Evolutionary conservation across 2,888 invertebrate genomes (phyloP).

Genomic region (Drosophila meridionalis): DNA sequence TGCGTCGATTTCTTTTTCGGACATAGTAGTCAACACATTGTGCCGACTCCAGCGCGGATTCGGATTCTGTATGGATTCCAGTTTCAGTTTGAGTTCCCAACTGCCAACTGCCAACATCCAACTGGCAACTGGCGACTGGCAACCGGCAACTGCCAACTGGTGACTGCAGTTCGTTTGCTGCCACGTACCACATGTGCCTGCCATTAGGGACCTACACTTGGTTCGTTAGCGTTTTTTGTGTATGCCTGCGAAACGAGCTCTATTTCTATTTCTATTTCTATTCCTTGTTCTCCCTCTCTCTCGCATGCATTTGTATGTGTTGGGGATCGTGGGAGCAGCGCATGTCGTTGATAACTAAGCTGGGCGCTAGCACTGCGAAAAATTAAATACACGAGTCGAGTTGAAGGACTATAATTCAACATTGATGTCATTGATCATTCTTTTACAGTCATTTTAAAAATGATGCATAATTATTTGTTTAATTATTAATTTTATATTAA

Average conservation of each 20-base stretch:
- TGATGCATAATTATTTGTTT: too few species aligned
- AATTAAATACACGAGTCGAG: background rate
- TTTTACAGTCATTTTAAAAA: too few species aligned
- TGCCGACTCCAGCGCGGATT: slow-evolving; percentile 9
- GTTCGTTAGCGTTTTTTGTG: slow-evolving; percentile 74
- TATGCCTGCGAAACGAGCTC: slow-evolving; percentile 45
- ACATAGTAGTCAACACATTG: slow-evolving; percentile 56
- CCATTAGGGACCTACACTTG: slow-evolving; percentile 76
- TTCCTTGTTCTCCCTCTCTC: slow-evolving; percentile 14
- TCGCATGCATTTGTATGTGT: slow-evolving; percentile 25
- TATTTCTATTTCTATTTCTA: slow-evolving; percentile 36
- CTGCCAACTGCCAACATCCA: slow-evolving; percentile 6
- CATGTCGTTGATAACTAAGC: slow-evolving; percentile 41
- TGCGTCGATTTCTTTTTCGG: slow-evolving; percentile 77
- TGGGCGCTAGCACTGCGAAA: slow-evolving; percentile 3
- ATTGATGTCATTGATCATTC: background rate
- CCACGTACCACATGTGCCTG: slow-evolving; percentile 76
- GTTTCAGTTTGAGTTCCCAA: slow-evolving; percentile 33
- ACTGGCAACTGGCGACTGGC: background rate
- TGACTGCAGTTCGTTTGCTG: slow-evolving; percentile 72
- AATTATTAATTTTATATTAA: too few species aligned
- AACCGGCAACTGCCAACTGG: slow-evolving; percentile 42
- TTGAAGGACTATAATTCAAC: background rate
- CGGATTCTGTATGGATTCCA: slow-evolving; percentile 24
- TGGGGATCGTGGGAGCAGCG: slow-evolving; percentile 60